Conservation (phyloP, 2,113 vertebrate genomes). For the Bambusicola thoracicus region DNA sequence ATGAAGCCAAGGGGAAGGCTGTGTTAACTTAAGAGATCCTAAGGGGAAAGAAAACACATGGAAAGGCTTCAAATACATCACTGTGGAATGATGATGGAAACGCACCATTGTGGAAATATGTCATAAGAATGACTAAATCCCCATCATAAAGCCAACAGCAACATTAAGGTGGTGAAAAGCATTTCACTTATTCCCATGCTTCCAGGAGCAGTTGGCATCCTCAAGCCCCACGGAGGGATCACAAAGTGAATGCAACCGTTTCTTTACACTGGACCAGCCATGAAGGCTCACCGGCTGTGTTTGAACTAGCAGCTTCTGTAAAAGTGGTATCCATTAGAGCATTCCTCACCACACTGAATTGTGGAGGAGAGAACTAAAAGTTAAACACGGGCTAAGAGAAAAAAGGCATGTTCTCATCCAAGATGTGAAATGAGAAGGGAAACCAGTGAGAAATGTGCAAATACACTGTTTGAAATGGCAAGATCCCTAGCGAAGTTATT, state of each 20-base stretch:
- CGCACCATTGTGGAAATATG: slow-evolving; percentile 56
- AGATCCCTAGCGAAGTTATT: background rate
- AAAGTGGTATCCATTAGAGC: background rate
- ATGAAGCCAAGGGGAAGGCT: background rate
- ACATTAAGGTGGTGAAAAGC: slow-evolving; percentile 64
- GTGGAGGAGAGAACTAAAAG: background rate
- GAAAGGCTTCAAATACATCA: slow-evolving; percentile 49
- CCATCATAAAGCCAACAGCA: slow-evolving; percentile 53
- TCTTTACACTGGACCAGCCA: background rate
- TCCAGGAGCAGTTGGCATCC: slow-evolving; percentile 55
- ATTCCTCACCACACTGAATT: background rate
- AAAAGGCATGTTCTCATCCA: background rate
- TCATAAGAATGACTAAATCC: slow-evolving; percentile 65
- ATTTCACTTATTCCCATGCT: slow-evolving; percentile 41
- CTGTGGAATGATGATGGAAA: slow-evolving; percentile 56
- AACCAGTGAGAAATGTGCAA: background rate
- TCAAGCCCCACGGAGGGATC: background rate
- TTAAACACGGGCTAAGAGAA: background rate
- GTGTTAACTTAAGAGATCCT: background rate
- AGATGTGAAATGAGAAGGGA: background rate
- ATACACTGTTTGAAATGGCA: background rate
- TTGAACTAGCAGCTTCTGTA: background rate
- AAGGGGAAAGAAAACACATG: background rate
- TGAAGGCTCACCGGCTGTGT: background rate
- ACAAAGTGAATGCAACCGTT: background rate